Evolutionary conservation across 2,113 vertebrate genomes (phyloP).

Genomic region (Menidia beryllina): DNA sequence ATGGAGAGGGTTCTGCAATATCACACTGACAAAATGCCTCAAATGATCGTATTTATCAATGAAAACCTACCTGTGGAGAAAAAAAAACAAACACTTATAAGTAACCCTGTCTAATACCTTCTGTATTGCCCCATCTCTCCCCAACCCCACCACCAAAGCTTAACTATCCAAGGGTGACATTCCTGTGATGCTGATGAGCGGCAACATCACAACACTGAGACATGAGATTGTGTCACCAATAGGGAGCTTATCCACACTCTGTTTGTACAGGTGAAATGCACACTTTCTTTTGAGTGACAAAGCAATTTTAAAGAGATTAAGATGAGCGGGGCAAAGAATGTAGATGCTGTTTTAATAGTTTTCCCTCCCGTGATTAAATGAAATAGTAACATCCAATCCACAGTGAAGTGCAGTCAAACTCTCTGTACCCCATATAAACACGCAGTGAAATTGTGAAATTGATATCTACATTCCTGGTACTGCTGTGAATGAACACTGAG

Average conservation of each 20-base stretch:
- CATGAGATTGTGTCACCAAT: conserved; percentile 10
- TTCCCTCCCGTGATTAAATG: not conserved
- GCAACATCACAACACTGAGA: conserved; percentile 49
- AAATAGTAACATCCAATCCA: no score
- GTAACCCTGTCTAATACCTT: conserved; percentile 60
- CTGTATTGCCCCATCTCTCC: not conserved
- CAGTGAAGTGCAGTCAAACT: no score
- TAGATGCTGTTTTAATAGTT: conserved; percentile 19
- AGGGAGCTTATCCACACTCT: not conserved
- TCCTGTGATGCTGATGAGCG: conserved; percentile 61
- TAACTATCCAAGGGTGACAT: conserved; percentile 61
- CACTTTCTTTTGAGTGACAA: not conserved
- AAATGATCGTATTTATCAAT: conserved; percentile 53
- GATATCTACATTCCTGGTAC: conserved; percentile 55
- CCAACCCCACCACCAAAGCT: not conserved
- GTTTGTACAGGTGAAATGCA: conserved; percentile 14
- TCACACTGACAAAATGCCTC: no score
- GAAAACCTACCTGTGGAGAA: conserved; percentile 52
- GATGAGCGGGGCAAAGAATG: not conserved
- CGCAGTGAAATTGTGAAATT: conserved; percentile 64
- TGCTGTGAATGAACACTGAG: conserved; percentile 5
- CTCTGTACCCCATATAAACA: not conserved
- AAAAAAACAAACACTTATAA: conserved; percentile 69
- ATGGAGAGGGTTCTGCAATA: no score
- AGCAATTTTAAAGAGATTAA: conserved; percentile 3